A percentile compares a stretch with the other conserved stretches of the same genome.
Evolutionary conservation across 2,113 vertebrate genomes (phyloP).

Genomic region (Brachypteracias leptosomus): DNA sequence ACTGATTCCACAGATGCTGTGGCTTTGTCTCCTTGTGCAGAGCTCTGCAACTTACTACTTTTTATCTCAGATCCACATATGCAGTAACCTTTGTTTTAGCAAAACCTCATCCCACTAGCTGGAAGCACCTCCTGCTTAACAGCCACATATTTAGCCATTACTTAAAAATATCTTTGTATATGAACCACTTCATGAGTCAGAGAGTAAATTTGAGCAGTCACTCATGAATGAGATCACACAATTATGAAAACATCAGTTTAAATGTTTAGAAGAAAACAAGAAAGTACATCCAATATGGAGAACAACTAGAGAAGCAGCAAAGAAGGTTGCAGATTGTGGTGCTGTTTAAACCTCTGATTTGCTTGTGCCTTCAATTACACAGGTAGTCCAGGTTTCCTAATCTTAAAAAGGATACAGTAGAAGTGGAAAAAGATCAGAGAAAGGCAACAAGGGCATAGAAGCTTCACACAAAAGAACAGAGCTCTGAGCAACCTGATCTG

Average conservation of each 20-base stretch:
- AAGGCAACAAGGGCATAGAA: background rate
- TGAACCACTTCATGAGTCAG: constrained; percentile 38
- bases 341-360: background rate
- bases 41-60: background rate
- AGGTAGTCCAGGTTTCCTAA: background rate
- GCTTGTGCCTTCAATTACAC: background rate
- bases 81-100: background rate
- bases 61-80: background rate
- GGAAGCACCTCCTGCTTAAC: constrained; percentile 12
- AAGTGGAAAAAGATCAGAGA: background rate
- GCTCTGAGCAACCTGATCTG: background rate
- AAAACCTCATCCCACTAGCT: constrained; percentile 28
- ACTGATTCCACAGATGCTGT: background rate
- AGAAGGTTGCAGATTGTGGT: background rate
- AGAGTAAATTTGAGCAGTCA: constrained; percentile 23
- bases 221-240: constrained; percentile 2
- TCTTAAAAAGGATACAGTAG: background rate
- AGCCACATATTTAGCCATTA: constrained; percentile 9
- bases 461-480: background rate
- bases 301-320: background rate
- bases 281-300: background rate
- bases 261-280: background rate
- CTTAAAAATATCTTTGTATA: constrained; percentile 17
- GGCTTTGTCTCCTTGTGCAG: background rate
- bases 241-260: background rate